Percentiles rank a stretch among this genome's conserved stretches.
Conservation (phyloP, 2,797 vertebrate species). For the Betta splendens region DNA sequence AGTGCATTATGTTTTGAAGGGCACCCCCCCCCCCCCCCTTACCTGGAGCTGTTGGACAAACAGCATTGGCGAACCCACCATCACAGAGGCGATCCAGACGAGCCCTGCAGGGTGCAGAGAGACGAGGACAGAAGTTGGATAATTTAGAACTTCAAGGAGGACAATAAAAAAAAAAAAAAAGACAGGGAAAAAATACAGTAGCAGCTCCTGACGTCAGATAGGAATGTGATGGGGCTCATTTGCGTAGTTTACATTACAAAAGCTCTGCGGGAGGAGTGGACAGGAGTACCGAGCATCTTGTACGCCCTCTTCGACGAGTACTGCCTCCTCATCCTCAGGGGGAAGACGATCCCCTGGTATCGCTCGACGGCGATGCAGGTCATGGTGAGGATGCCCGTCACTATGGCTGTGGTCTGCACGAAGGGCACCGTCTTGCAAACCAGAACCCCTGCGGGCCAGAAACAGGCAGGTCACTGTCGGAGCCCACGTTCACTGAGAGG, state of each 20-base stretch:
- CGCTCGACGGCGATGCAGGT: slow-evolving; percentile 87
- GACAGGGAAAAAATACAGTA: no score
- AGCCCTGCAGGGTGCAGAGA: slow-evolving; percentile 71
- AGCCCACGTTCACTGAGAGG: no score
- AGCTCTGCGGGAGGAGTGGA: no score
- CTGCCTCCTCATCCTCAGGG: slow-evolving; percentile 85
- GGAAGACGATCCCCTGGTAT: slow-evolving; percentile 87
- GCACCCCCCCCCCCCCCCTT: slow-evolving; percentile 68
- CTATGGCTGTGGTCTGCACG: slow-evolving; percentile 86
- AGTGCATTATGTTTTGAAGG: neutral
- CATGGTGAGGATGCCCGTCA: slow-evolving; percentile 87
- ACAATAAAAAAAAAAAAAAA: neutral
- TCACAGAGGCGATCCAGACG: slow-evolving; percentile 82
- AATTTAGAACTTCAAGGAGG: neutral
- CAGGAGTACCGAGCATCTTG: slow-evolving; percentile 82
- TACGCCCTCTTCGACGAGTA: slow-evolving; percentile 83
- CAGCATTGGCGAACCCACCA: slow-evolving; percentile 87
- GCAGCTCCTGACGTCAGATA: no score
- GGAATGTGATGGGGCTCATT: no score
- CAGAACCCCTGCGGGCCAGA: slow-evolving; percentile 82
- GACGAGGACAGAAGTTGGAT: neutral
- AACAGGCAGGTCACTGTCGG: no score
- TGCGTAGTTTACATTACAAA: no score
- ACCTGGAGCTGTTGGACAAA: slow-evolving; percentile 87
- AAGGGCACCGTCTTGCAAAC: slow-evolving; percentile 88